Evolutionary conservation across 2,888 invertebrate genomes (phyloP).

Genomic region (Mythimna pallens): DNA sequence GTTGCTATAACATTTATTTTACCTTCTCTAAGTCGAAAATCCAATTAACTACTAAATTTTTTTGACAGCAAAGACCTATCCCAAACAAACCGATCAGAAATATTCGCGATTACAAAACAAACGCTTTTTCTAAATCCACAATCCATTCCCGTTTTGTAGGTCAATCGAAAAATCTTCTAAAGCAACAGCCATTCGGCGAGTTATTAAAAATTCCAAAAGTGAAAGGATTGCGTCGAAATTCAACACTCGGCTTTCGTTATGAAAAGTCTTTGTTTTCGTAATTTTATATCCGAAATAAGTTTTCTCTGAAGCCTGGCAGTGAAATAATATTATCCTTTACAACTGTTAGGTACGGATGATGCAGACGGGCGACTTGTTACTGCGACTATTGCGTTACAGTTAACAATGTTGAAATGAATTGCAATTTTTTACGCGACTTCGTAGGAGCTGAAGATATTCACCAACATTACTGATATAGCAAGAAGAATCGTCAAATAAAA

Average conservation of each 20-base stretch:
- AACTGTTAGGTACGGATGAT: constrained; percentile 2
- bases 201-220: constrained; percentile 36
- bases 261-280: constrained; percentile 57
- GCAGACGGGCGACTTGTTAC: neutral
- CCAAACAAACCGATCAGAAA: neutral
- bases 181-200: constrained; percentile 8
- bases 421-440: too few species aligned
- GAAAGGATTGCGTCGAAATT: constrained; percentile 43
- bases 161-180: constrained; percentile 17
- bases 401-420: neutral
- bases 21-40: too few species aligned
- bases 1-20: too few species aligned
- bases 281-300: constrained; percentile 59
- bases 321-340: constrained; percentile 47
- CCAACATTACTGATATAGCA: too few species aligned
- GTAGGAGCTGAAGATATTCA: too few species aligned
- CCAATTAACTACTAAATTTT: neutral
- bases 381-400: neutral
- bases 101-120: neutral
- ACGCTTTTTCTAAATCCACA: constrained; percentile 1
- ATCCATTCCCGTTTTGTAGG: neutral
- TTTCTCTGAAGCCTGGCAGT: constrained; percentile 37
- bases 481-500: too few species aligned
- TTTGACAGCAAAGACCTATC: neutral
- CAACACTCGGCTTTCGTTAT: constrained; percentile 46